A percentile compares a stretch with the other conserved stretches of the same genome.
Evolutionary conservation across 2,113 vertebrate species (phyloP).

Genomic region (Emberiza fucata): DNA sequence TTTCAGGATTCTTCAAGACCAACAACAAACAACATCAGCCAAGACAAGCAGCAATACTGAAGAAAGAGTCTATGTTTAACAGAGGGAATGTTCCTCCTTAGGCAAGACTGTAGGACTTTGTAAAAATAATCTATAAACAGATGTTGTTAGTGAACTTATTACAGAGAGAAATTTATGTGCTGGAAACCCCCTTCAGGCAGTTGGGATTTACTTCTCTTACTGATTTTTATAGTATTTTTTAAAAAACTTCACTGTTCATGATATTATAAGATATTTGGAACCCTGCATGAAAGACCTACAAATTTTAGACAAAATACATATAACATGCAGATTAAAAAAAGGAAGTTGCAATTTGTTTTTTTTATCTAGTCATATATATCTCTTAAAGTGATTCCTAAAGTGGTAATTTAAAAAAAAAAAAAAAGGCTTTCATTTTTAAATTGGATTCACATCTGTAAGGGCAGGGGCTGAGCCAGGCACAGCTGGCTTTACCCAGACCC

Average conservation of each 20-base stretch:
- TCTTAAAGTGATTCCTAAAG: neutral
- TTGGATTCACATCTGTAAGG: neutral
- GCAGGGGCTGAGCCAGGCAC: neutral
- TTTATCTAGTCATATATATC: neutral
- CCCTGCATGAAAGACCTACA: neutral
- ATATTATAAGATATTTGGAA: neutral
- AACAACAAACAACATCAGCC: rapidly evolving
- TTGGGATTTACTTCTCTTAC: neutral
- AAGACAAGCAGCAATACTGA: neutral
- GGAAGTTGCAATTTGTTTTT: neutral
- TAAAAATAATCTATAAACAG: neutral
- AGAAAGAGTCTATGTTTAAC: neutral
- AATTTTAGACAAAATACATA: neutral
- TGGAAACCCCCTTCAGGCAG: neutral
- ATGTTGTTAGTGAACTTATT: neutral
- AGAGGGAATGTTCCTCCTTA: neutral
- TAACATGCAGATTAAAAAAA: neutral
- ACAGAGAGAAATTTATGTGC: neutral
- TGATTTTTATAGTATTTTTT: neutral
- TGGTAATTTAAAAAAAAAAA: neutral
- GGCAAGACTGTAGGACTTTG: neutral
- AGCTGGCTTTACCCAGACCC: neutral
- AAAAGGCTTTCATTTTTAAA: neutral
- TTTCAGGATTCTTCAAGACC: neutral
- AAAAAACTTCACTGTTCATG: neutral